A percentile compares a stretch with the other conserved stretches of the same genome.
These are phyloP conservation scores for Limnephilus auricula DNA, from an alignment of 2,888 invertebrate species.

Conservation along the genomic window DNA sequence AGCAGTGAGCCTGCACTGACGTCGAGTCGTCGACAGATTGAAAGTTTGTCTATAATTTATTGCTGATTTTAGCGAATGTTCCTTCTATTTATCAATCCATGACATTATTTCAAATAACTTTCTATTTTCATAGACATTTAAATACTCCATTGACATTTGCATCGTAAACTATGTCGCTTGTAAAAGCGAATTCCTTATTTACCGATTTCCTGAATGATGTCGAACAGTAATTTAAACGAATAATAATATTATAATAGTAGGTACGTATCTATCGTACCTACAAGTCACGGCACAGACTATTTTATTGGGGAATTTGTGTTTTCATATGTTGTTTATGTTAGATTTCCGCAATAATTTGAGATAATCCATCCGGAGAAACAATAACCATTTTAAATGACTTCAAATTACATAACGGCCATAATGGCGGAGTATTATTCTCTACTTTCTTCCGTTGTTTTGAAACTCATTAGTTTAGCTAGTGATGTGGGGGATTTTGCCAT, in stretches of 20 bases:
- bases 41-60: slow-evolving; percentile 23
- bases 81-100: slow-evolving; percentile 48
- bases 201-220: not conserved
- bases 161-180: slow-evolving; percentile 28
- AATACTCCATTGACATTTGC: slow-evolving; percentile 51
- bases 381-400: not conserved
- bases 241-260: not conserved
- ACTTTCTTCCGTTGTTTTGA: slow-evolving; percentile 48
- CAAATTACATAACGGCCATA: not conserved
- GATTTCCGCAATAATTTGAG: not conserved
- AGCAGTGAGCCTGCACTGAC: not conserved
- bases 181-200: slow-evolving; percentile 28
- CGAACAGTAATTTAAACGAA: not conserved
- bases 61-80: slow-evolving; percentile 24
- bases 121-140: slow-evolving; percentile 51
- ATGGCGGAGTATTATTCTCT: slow-evolving; percentile 19
- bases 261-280: not conserved
- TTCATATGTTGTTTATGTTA: not conserved
- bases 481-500: slow-evolving; percentile 41
- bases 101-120: slow-evolving; percentile 50
- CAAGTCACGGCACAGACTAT: not conserved
- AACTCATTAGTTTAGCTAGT: slow-evolving; percentile 40
- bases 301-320: not conserved
- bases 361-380: slow-evolving; percentile 1
- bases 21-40: not conserved